Base-by-base conservation (phyloP, 2,888 invertebrate species). In the Sesamia inferens region DNA sequence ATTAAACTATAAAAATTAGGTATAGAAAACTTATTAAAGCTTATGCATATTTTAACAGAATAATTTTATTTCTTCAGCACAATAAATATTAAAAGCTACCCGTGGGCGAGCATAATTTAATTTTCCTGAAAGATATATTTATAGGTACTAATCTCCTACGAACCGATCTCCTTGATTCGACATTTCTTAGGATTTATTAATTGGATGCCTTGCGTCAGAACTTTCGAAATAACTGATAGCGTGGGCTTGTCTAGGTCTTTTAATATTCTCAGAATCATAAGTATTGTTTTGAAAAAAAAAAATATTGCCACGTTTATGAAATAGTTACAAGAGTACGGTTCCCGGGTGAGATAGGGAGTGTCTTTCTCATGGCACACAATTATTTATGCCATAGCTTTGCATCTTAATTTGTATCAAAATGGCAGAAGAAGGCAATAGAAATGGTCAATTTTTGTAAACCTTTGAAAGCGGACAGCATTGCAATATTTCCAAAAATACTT, bases 121-220 rank as follows among this genome's bases (percentile, higher is more conserved):
- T 51, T 69, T 31, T 51, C 10, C 47, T 14, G 48, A 65, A 3
- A 13, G 14, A 5, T 76, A 39, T 64, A 71, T 71, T 48, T 22
- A 57, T 54, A 76, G 14, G 31, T 31, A 31, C 31, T 11, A 16
- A 16, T 22, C 22, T 22, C 10, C 19, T 47, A 19, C 24, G 13
- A 64, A 51, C 39, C 16, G 31, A 63, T 48, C 48, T 62, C 54
- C 54, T 57, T 24, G n/a, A 70, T 54, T 57, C n/a, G 22, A 70
- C 13, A 58, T 44, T 76, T 51, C 57, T 76, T 31, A 31, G 3
- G n/a, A 47, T 31, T 64, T 58, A 47, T 76, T 39, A 39, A 39
- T 39, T 44, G 63, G 31, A 39, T 63, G 22, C 7, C 10, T 63
- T 47, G 24, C 1, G 24, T 24, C 16, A 1, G 48, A 63, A 77